Base-by-base conservation (phyloP, 1,140 invertebrate genomes). In the Rhopalosiphum maidis region DNA sequence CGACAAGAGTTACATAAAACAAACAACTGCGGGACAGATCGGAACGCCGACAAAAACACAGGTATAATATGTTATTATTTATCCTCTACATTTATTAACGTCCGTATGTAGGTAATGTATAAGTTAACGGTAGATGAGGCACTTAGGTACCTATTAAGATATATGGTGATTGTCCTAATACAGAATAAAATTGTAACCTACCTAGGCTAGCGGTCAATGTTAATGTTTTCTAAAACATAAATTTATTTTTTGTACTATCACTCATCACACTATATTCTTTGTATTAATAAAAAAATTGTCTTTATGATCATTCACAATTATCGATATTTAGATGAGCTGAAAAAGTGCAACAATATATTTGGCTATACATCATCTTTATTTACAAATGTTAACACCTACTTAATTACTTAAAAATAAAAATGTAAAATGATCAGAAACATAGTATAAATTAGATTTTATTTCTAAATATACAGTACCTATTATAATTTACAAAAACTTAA, bases 1-100 rank as follows among this genome's bases (percentile, higher is more conserved):
- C 95, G 98, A 99, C 96, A 98, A 98, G 95, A 98, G 98, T 94
- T 99, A 99, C 96, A 96, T 99, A 94, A 97, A 97, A 95, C 97
- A 99, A 95, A 96, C 97, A 94, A 77, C 30, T 4, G 96, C 96
- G 25, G 87, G 87, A 54, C 87, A 89, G 15, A 94, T 68, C 25
- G 94, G 89, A 22, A 90, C 91, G 21, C 89, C 91, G 11, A 91
- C 88, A 25, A 88, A 85, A 87, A 94, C 93, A 8, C 89, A 94
- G 90, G 92, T 94, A 92, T 83, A 43, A n/a, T 77, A n/a, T 68
- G 4, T 18, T 77, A 77, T 77, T 35, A 77, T 77, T n/a, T n/a
- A 77, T n/a, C 21, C n/a, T 51, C 48, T 51, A 18, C 15, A 3
- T 77, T 77, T n/a, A 77, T 77, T 77, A 77, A 77, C 30, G 30